These are phyloP conservation scores for Cryptocephalus primarius DNA, from an alignment of 2,888 invertebrate species.

Conservation along the genomic window DNA sequence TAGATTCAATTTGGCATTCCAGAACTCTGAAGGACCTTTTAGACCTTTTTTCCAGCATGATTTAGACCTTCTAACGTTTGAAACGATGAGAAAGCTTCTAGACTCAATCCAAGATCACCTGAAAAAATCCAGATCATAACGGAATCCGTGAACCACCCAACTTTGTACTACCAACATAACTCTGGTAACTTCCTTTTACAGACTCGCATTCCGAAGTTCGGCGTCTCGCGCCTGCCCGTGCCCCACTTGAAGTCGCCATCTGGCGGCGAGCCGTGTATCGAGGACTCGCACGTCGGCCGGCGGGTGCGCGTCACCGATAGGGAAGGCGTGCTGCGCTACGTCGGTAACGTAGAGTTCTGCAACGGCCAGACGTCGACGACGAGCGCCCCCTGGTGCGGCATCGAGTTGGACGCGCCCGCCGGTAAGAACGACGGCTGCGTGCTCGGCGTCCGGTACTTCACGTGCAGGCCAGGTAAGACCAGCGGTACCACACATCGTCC, in stretches of 20 bases:
- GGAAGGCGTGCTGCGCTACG: slow-evolving; percentile 44
- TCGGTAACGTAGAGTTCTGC: slow-evolving; percentile 44
- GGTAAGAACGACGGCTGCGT: slow-evolving; percentile 55
- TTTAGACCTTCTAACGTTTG: too few relatives aligned
- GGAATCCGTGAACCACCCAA: too few relatives aligned
- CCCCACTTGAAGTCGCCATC: not conserved
- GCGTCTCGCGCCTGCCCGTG: not conserved
- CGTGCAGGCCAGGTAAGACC: slow-evolving; percentile 29
- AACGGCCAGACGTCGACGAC: slow-evolving; percentile 28
- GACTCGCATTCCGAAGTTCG: not conserved
- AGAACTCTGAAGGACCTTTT: too few relatives aligned
- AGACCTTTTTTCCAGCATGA: too few relatives aligned
- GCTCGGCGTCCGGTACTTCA: slow-evolving; percentile 51
- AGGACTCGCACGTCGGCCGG: slow-evolving; percentile 23
- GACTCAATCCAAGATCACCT: too few relatives aligned
- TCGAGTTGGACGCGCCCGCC: slow-evolving; percentile 43
- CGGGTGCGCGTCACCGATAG: slow-evolving; percentile 29
- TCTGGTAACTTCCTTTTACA: too few relatives aligned
- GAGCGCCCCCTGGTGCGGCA: slow-evolving; percentile 45
- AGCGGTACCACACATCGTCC: too few relatives aligned
- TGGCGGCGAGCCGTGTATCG: slow-evolving; percentile 4
- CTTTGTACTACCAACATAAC: too few relatives aligned
- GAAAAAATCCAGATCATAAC: too few relatives aligned
- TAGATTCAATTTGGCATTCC: too few relatives aligned
- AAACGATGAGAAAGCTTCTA: too few relatives aligned